Evolutionary conservation across 2,888 invertebrate genomes (phyloP), one percentile per base, ranked within the genome.

Genomic region (Girardia tigrina): DNA sequence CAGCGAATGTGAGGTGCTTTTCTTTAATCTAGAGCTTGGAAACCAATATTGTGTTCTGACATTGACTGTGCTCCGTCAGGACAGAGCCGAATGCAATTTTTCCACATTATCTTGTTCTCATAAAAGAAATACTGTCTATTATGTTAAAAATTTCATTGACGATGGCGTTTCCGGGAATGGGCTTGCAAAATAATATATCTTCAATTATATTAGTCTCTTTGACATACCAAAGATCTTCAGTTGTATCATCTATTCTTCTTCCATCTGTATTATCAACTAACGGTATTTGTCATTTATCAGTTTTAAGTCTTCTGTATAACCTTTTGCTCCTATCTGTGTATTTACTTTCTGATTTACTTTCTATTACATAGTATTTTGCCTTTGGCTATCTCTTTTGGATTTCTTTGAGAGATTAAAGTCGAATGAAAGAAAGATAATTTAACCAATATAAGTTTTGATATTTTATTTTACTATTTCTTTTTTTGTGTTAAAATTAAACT

Each of bases 121-220:
- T 56, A 6, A 56, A 56, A 36, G 16, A 36, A 36, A n/a, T n/a
- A 12, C n/a, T 56, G 56, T 56, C n/a, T 4, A 56, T 56, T 56
- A 56, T 56, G 23, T 56, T 8, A 56, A 56, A 56, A 56, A 8
- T 56, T 56, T 56, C n/a, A 56, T n/a, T 56, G 56, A 23, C n/a
- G n/a, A 2, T 56, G 56, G 56, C 56, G n/a, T 16, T 56, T n/a
- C 2, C 56, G 23, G 56, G 56, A 56, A 56, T 56, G 4, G 56
- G 56, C 23, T 56, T 56, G 56, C 56, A 56, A 56, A 56, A 36
- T 36, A 36, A 56, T 56, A 56, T 56, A 56, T 56, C 56, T 56
- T 56, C 56, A n/a, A 56, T 56, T 56, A 36, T 56, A 56, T 56
- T 56, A 56, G 4, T 56, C n/a, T 56, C 4, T 56, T 56, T 23